Percentiles rank a stretch among this genome's conserved stretches.
Evolutionary conservation across 2,797 vertebrate genomes (phyloP).

Genomic region (Mormyrus proboscirostris): DNA sequence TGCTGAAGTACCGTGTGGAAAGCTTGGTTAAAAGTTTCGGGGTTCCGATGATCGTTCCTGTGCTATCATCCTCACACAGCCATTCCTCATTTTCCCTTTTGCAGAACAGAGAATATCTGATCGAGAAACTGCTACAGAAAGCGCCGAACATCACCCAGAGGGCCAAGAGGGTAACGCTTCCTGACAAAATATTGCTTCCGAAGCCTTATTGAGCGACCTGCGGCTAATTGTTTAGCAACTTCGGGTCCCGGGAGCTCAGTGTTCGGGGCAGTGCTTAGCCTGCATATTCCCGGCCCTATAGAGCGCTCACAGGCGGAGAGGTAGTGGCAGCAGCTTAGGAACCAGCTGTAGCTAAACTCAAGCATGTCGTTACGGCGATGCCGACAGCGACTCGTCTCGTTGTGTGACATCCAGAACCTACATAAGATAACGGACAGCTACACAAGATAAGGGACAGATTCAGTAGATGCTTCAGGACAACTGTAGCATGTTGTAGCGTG

Average conservation of each 20-base stretch:
- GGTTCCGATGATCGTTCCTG: neutral
- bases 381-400: neutral
- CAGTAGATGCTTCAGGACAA: neutral
- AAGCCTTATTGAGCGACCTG: neutral
- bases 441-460: neutral
- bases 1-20: neutral
- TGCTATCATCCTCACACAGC: slow-evolving; percentile 21
- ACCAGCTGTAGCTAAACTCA: neutral
- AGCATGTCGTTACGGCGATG: neutral
- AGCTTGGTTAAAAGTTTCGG: neutral
- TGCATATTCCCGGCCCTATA: neutral
- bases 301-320: neutral
- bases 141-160: slow-evolving; percentile 93
- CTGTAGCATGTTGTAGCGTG: neutral
- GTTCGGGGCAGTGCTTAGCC: neutral
- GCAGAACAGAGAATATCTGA: slow-evolving; percentile 94
- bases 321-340: neutral
- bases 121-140: slow-evolving; percentile 86
- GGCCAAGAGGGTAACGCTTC: slow-evolving; percentile 82
- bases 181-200: slow-evolving; percentile 25
- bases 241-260: slow-evolving; percentile 2
- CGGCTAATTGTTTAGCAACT: neutral
- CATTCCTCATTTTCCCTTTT: slow-evolving; percentile 46
- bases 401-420: neutral
- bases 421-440: neutral